Base-by-base conservation (phyloP, 2,888 invertebrate genomes). In the Conistra vaccinii region DNA sequence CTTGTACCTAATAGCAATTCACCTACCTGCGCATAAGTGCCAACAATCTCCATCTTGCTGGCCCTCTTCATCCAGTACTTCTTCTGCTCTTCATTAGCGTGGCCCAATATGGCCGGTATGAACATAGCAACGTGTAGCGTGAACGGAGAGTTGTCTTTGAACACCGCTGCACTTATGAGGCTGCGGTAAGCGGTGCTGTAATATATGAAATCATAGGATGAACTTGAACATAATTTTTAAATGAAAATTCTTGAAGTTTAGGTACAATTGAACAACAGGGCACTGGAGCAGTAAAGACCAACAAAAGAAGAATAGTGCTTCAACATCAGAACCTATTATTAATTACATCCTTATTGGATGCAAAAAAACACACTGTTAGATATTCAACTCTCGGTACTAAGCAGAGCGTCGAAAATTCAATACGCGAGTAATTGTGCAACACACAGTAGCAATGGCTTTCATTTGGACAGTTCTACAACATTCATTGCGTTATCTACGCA, bases 101-200 rank as follows among this genome's bases (percentile, higher is more conserved):
- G 99, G 0, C 98, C 98, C 96, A 98, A 96, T 65, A 99, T 95
- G 0, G 99, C 97, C 0, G 99, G 98, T 65, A 99, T 97, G 91
- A 99, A 99, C 99, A 99, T 99, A 0, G 98, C 97, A 90, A 97
- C 98, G 91, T 99, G 99, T 1, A 99, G 96, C 23, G 97, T 93
- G 57, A 97, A 92, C 0, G 97, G 98, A 85, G 97, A 97, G 68
- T 97, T 97, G 90, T 98, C 98, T 91, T 97, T 97, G 70, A 98
- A 94, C 65, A 98, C 96, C 0, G 98, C 98, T n/a, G 96, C 93
- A 0, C 97, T 96, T 48, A 98, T 85, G 81, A 96, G 94, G 32
- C 97, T 97, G 26, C 98, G 97, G 83, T 97, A 93, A 53, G 97
- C 93, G 85, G 97, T 95, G 39, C 71, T 71, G 42, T 55, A 71